phyloP scores from a whole-genome alignment of 2,888 invertebrate genomes.

The Eupelmus urozonus region DNA sequence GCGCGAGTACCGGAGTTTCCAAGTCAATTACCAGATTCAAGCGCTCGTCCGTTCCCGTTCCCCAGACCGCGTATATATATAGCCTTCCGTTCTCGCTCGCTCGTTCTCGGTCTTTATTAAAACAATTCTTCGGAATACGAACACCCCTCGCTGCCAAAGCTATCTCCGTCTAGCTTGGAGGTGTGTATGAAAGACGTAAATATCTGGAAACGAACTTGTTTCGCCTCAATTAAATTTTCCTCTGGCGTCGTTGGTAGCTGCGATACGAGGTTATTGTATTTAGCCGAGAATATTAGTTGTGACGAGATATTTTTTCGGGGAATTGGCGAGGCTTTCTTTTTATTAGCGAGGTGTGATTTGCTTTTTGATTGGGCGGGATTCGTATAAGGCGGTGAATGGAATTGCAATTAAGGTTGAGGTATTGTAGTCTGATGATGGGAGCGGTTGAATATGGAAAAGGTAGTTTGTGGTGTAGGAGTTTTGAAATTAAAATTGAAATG shows the following conservation, averaged over 20 bases:
- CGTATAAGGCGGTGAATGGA: not conserved
- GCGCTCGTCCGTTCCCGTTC: slow-evolving; percentile 62
- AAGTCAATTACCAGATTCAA: slow-evolving; percentile 73
- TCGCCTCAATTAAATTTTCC: slow-evolving; percentile 42
- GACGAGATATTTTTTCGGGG: not conserved
- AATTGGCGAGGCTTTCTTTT: not conserved
- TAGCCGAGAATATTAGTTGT: not conserved
- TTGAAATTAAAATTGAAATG: no score
- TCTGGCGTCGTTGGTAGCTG: not conserved
- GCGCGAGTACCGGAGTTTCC: slow-evolving; percentile 66
- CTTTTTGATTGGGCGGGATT: no score
- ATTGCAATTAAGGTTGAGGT: not conserved
- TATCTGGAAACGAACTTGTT: slow-evolving; percentile 38
- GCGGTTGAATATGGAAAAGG: no score
- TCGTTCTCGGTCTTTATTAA: slow-evolving; percentile 66
- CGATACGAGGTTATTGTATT: not conserved
- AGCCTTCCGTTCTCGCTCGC: no score
- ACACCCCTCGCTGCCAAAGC: slow-evolving; percentile 7
- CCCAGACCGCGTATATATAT: not conserved
- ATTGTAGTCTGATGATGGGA: not conserved
- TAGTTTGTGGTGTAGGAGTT: no score
- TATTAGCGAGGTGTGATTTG: no score
- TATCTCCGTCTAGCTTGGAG: not conserved
- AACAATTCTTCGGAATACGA: slow-evolving; percentile 66
- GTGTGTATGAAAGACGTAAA: slow-evolving; percentile 6